Base-by-base conservation (phyloP, 2,113 vertebrate species). In the Eonycteris spelaea region DNA sequence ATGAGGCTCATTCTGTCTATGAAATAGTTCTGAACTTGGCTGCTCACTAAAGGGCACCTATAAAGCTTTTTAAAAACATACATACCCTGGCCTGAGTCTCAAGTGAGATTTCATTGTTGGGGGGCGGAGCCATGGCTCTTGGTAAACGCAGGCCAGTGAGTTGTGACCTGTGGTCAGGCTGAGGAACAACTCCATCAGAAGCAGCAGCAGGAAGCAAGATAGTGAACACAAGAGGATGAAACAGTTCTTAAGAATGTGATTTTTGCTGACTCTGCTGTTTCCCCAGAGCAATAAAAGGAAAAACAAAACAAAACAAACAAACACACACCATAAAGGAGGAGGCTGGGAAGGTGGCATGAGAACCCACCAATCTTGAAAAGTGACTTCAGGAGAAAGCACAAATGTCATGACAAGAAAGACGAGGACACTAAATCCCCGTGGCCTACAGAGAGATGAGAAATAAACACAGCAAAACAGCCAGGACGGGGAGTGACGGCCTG, bases 381-480 rank as follows among this genome's bases (percentile, higher is more conserved):
- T 19, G 22, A 74, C 48, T 38, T 87, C 15, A 9, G 57, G 13
- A 48, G 40, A 84, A 86, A 71, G 71, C 75, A n/a, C 8, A 33
- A 51, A 75, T 21, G 15, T 71, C 89, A 0, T 2, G 26, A 51
- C 12, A 21, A 59, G 51, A 53, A 51, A 71, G 71, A 43, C 11
- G n/a, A 18, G 1, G 4, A 35, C 2, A 35, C 35, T 1, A 24
- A 28, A 14, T 13, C 33, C 68, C 7, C 1, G 6, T 38, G n/a
- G 26, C 33, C 68, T 6, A 3, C 3, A 22, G 55, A 61, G 35
- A 40, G 21, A 59, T 59, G 57, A 51, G 16, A 40, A 48, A 40
- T 0, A 1, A 26, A 28, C 55, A 9, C 3, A 10, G 14, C 3
- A 0, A 45, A n/a, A 15, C 30, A 30, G 67, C 18, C 24, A 22